Evolutionary conservation across 2,888 invertebrate genomes (phyloP).

Genomic region (Agrochola lychnidis): DNA sequence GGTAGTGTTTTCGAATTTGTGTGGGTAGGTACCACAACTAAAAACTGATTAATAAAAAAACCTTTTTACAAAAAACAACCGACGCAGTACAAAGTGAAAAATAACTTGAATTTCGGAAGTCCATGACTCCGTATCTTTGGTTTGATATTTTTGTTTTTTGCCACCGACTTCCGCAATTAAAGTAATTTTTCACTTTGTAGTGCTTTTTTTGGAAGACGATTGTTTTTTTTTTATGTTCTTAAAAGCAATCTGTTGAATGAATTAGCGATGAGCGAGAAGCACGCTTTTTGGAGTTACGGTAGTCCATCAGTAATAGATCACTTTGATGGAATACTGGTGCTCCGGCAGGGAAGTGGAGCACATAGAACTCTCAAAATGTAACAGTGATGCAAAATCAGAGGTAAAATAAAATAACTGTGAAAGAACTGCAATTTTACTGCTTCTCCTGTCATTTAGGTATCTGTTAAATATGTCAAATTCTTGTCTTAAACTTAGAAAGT

Average conservation of each 20-base stretch:
- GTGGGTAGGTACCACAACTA: no score
- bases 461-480: background rate
- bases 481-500: background rate
- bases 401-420: background rate
- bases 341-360: background rate
- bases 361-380: conserved; percentile 24
- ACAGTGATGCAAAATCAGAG: background rate
- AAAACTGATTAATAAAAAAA: no score
- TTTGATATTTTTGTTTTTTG: no score
- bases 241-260: conserved; percentile 27
- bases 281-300: conserved; percentile 26
- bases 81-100: no score
- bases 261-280: background rate
- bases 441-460: background rate
- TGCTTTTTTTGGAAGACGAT: no score
- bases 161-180: no score
- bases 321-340: conserved; percentile 36
- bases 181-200: no score
- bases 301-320: conserved; percentile 12
- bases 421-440: background rate
- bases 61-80: no score
- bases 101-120: no score
- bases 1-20: no score
- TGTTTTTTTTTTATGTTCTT: background rate
- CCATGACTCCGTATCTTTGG: no score